Percentiles rank a stretch among this genome's conserved stretches.
These are phyloP conservation scores for Drosophila anomalipes DNA, from an alignment of 2,888 invertebrate species.

Conservation along the genomic window DNA sequence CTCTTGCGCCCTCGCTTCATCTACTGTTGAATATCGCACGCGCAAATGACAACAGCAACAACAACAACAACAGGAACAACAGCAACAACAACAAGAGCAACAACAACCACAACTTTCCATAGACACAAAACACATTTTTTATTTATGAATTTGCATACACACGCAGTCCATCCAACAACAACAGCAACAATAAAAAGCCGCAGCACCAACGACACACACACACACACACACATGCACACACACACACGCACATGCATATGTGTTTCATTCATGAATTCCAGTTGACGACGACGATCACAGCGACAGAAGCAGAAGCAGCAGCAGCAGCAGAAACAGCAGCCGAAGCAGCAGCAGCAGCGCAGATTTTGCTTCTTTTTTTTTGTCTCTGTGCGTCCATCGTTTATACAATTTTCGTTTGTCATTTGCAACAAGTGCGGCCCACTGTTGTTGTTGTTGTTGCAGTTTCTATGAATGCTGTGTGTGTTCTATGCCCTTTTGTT, in stretches of 20 bases:
- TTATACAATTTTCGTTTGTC: conserved; percentile 72
- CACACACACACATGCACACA: conserved; percentile 18
- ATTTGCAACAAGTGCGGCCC: conserved; percentile 74
- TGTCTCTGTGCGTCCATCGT: conserved; percentile 35
- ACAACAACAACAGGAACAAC: conserved; percentile 38
- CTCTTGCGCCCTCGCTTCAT: conserved; percentile 26
- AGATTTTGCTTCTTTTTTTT: conserved; percentile 37
- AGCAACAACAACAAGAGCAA: conserved; percentile 26
- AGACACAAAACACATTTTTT: conserved; percentile 66
- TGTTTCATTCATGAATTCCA: conserved; percentile 79
- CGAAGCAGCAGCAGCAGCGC: conserved; percentile 26
- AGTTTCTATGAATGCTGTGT: conserved; percentile 34
- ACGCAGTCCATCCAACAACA: conserved; percentile 52
- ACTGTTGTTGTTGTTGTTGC: conserved; percentile 33
- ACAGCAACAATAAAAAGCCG: conserved; percentile 31
- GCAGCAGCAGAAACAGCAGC: conserved; percentile 18
- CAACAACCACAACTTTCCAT: conserved; percentile 35
- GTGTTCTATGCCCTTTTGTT: conserved; percentile 63
- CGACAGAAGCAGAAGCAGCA: conserved; percentile 16
- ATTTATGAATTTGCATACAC: conserved; percentile 81
- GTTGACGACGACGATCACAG: conserved; percentile 58
- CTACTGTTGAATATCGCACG: conserved; percentile 60
- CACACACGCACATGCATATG: conserved; percentile 62
- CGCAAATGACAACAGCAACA: conserved; percentile 63
- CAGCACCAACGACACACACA: conserved; percentile 8